Evolutionary conservation across 2,113 vertebrate genomes (phyloP), one percentile per base, ranked within the genome.

Genomic region (Xerus inauris): DNA sequence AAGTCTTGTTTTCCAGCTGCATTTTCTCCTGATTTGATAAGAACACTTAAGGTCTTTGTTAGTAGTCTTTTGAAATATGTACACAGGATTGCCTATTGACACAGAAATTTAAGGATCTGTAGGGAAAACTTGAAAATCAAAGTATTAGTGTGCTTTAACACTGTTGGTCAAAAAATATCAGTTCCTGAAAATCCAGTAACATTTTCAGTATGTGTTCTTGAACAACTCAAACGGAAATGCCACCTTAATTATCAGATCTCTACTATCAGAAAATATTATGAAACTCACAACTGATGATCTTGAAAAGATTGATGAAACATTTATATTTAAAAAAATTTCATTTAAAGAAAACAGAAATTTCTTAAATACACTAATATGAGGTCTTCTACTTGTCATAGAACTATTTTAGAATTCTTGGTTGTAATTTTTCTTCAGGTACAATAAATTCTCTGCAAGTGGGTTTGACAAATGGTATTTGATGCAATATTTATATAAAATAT

Each of bases 151-250:
- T 94, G 83, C 42, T 77, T 77, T 65, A 86, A 84, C 30, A 38
- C 1, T 47, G 20, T 64, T 51, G 6, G 40, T 71, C 47, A 86
- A 59, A 96, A 95, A 32, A 32, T 67, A 62, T 71, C 17, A 81
- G n/a, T 93, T 96, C 26, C 84, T 96, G 12, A 91, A 95, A 72
- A 80, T 77, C 51, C 94, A 87, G 47, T 86, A 76, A 76, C n/a
- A 76, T 73, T 59, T 20, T 40, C 26, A 57, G 0, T 83, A 81
- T 87, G 17, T 3, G 24, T 59, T 38, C 62, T 89, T 93, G 73
- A 88, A 22, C 57, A 47, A 69, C 20, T 81, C 38, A 73, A 59
- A 85, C 20, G 86, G 69, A 93, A 95, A 91, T 79, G 10, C 38
- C 3, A 24, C 28, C 80, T 83, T 40, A 83, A 45, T 51, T 20